Evolutionary conservation across 35 echinoderm and acorn worm genomes (phyloP).

Genomic region (Diadema setosum): DNA sequence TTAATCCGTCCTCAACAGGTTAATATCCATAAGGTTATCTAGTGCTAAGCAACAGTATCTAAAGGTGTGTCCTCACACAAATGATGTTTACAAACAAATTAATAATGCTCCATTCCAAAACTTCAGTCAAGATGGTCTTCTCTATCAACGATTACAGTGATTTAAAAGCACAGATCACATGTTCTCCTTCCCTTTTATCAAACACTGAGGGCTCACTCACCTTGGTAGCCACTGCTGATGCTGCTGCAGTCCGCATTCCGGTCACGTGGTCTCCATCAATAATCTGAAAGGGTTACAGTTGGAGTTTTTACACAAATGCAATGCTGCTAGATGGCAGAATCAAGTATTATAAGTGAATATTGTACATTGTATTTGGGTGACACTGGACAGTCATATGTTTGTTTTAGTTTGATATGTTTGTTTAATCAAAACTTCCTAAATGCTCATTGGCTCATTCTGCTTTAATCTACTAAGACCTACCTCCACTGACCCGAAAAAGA

Average conservation of each 20-base stretch:
- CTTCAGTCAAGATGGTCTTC: too few relatives aligned
- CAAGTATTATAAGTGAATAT: neutral
- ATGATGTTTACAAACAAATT: too few relatives aligned
- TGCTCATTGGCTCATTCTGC: neutral
- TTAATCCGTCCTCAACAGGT: too few relatives aligned
- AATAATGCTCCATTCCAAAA: too few relatives aligned
- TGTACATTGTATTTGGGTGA: neutral
- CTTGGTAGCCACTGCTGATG: slow-evolving; percentile 92
- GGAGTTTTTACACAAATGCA: neutral
- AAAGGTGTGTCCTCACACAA: too few relatives aligned
- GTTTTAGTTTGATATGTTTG: neutral
- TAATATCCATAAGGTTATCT: too few relatives aligned
- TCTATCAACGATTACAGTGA: too few relatives aligned
- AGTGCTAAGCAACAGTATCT: too few relatives aligned
- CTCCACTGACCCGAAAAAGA: too few relatives aligned
- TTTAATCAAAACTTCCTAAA: neutral
- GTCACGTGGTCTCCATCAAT: slow-evolving; percentile 64
- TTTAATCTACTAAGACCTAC: neutral
- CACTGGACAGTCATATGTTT: neutral
- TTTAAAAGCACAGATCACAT: too few relatives aligned
- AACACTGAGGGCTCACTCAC: too few relatives aligned
- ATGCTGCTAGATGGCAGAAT: neutral
- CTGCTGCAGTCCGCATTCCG: slow-evolving; percentile 69
- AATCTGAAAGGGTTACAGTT: slow-evolving; percentile 10
- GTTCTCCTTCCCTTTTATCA: too few relatives aligned